These are phyloP conservation scores for Agrochola macilenta DNA, from an alignment of 2,888 invertebrate genomes.

Conservation along the genomic window DNA sequence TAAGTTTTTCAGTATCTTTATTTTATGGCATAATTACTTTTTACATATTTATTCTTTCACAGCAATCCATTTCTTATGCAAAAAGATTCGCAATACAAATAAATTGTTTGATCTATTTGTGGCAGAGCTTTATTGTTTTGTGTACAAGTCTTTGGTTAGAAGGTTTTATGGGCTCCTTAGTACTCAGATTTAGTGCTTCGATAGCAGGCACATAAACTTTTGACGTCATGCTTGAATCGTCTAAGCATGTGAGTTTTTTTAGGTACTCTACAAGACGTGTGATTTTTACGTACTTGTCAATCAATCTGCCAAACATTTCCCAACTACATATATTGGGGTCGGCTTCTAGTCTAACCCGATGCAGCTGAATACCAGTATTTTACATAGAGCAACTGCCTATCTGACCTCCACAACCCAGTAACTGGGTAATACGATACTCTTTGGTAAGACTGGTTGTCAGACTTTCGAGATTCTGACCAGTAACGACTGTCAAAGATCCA, in stretches of 20 bases:
- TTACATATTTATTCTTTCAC: neutral
- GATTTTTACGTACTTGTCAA: slow-evolving; percentile 24
- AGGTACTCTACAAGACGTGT: slow-evolving; percentile 12
- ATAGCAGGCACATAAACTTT: slow-evolving; percentile 41
- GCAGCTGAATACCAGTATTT: too few relatives aligned
- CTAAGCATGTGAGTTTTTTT: slow-evolving; percentile 4
- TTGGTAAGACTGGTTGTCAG: too few relatives aligned
- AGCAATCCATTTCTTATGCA: neutral
- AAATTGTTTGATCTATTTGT: slow-evolving; percentile 16
- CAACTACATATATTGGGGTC: too few relatives aligned
- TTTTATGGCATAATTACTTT: neutral
- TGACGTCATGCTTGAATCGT: slow-evolving; percentile 35
- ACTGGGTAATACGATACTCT: too few relatives aligned
- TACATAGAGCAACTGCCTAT: too few relatives aligned
- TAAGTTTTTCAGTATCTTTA: neutral
- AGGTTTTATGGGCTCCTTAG: slow-evolving; percentile 45
- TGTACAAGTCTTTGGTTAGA: slow-evolving; percentile 16
- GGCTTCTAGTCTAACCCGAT: too few relatives aligned
- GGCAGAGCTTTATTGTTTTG: slow-evolving; percentile 47
- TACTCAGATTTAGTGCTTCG: slow-evolving; percentile 49
- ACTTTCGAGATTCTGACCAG: too few relatives aligned
- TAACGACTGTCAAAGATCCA: too few relatives aligned
- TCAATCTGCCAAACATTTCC: too few relatives aligned
- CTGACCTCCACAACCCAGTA: too few relatives aligned
- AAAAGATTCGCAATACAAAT: slow-evolving; percentile 4